Evolutionary conservation across 1,140 invertebrate genomes (phyloP).

Genomic region (Bicyclus anynana): DNA sequence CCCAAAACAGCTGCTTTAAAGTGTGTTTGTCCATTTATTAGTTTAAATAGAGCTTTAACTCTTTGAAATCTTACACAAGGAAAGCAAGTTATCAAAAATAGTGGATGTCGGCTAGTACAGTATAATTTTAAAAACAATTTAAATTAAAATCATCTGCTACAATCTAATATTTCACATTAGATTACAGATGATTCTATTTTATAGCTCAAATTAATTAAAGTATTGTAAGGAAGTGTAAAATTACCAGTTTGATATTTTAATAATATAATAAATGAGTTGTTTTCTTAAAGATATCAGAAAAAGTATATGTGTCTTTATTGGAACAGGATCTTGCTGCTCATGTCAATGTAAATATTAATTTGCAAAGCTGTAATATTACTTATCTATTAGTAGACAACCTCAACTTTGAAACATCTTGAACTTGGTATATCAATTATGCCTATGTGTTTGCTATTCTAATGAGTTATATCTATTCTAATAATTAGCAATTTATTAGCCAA

Average conservation of each 20-base stretch:
- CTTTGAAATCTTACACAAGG: too few relatives aligned
- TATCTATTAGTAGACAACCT: neutral
- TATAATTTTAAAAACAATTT: too few relatives aligned
- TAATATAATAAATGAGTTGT: neutral
- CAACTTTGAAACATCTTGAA: too few relatives aligned
- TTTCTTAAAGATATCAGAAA: neutral
- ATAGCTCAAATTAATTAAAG: neutral
- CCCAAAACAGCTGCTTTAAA: too few relatives aligned
- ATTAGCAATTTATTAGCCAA: too few relatives aligned
- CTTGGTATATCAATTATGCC: too few relatives aligned
- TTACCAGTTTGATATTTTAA: neutral
- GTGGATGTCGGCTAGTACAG: too few relatives aligned
- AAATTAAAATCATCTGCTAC: neutral
- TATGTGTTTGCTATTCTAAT: too few relatives aligned
- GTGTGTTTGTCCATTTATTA: too few relatives aligned
- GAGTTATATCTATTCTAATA: too few relatives aligned
- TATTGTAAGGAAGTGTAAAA: neutral
- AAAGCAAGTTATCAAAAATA: too few relatives aligned
- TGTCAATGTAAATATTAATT: slow-evolving; percentile 5
- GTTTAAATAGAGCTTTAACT: too few relatives aligned
- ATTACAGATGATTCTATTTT: neutral
- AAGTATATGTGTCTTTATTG: neutral
- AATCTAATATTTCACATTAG: neutral
- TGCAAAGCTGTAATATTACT: neutral
- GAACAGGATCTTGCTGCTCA: neutral